Evolutionary conservation across 1,140 invertebrate genomes (phyloP).

Genomic region (Vanessa tameamea): DNA sequence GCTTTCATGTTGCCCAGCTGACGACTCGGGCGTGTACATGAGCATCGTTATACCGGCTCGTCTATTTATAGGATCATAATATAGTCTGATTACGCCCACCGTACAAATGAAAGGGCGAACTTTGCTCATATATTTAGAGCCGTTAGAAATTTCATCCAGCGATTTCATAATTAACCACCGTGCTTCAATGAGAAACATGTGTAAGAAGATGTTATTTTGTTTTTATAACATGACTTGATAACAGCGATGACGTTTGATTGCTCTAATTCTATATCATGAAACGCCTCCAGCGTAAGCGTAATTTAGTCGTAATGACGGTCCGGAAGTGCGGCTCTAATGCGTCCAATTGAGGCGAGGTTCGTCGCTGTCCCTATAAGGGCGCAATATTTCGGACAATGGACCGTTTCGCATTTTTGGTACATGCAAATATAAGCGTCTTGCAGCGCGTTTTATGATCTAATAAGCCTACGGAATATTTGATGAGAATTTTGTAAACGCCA

Average conservation of each 20-base stretch:
- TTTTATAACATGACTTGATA: too few species aligned
- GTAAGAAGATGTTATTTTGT: too few species aligned
- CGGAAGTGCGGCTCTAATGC: constrained; percentile 37
- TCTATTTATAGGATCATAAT: constrained; percentile 34
- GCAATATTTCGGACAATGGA: constrained; percentile 39
- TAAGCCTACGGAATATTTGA: constrained; percentile 7
- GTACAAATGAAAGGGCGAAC: constrained; percentile 20
- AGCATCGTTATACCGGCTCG: constrained; percentile 22
- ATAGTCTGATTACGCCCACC: constrained; percentile 29
- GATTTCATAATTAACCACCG: neutral
- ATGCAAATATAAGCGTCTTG: constrained; percentile 7
- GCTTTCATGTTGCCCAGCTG: constrained; percentile 24
- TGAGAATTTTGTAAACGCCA: neutral
- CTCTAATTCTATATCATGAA: constrained; percentile 17
- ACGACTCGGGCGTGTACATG: constrained; percentile 22
- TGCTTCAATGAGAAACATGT: too few species aligned
- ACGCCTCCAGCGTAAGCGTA: constrained; percentile 27
- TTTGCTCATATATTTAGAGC: constrained; percentile 12
- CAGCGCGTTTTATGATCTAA: constrained; percentile 24
- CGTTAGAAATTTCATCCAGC: neutral
- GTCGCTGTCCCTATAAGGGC: constrained; percentile 30
- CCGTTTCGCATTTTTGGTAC: constrained; percentile 13
- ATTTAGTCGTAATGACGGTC: constrained; percentile 25
- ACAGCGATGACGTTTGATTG: neutral
- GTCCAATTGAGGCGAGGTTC: constrained; percentile 33